These are phyloP conservation scores for Agonopterix arenella DNA, from an alignment of 2,888 invertebrate genomes.

Conservation along the genomic window DNA sequence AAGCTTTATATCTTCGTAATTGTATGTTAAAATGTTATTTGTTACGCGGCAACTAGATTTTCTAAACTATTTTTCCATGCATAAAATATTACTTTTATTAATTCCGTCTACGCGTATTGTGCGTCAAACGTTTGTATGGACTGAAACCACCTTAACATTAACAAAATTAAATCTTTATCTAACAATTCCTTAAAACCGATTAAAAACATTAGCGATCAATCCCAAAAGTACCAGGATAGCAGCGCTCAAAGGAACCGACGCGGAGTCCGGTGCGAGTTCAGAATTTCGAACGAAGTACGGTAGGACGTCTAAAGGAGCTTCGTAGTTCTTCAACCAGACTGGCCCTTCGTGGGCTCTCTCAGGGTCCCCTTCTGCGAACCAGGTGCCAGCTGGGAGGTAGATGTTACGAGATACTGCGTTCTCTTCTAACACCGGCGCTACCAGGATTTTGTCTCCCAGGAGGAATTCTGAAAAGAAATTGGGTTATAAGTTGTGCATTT, in stretches of 20 bases:
- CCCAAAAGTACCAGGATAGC: conserved; percentile 28
- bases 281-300: conserved; percentile 79
- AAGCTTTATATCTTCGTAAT: too few relatives aligned
- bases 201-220: conserved; percentile 20
- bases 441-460: conserved; percentile 85
- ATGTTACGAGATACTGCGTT: conserved; percentile 80
- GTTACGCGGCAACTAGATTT: too few relatives aligned
- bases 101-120: too few relatives aligned
- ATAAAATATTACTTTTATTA: too few relatives aligned
- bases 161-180: too few relatives aligned
- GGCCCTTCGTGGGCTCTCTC: conserved; percentile 73
- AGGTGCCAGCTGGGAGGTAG: conserved; percentile 85
- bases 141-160: too few relatives aligned
- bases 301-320: conserved; percentile 80
- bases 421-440: conserved; percentile 85
- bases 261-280: conserved; percentile 15
- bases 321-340: conserved; percentile 77
- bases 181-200: too few relatives aligned
- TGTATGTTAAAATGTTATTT: too few relatives aligned
- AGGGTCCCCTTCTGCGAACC: conserved; percentile 80
- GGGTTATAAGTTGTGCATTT: background rate
- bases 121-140: too few relatives aligned
- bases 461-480: conserved; percentile 81
- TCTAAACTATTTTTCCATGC: too few relatives aligned
- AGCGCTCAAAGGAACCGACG: conserved; percentile 23